Base-by-base conservation (phyloP, 1,140 invertebrate species). In the Magallana ariakensis region DNA sequence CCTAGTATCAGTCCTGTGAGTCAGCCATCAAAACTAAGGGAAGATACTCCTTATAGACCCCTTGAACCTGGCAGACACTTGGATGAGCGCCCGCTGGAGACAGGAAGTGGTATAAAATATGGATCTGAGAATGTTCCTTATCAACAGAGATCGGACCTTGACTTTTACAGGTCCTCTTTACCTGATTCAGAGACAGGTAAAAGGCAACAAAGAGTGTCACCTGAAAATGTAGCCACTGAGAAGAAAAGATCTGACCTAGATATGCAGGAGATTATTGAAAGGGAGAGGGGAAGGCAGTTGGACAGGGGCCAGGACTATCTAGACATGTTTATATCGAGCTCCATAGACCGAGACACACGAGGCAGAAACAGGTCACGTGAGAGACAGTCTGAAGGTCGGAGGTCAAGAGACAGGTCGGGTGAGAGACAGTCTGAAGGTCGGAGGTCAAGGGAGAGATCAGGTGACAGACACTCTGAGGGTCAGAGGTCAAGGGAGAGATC, bases 241-340 rank as follows among this genome's bases (percentile, higher is more conserved):
- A 19, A 13, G 66, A 8, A 33, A 75, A 33, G 66, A 26, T 13
- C 19, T 13, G 33, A 26, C 7, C 11, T 22, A 3, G 80, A 82
- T 13, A 82, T 11, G 15, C 54, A 54, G 6, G 80, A 54, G 5
- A 54, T 54, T 13, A 54, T 82, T 46, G 56, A 60, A 26, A 54
- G 57, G 16, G 86, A 87, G 26, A 16, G 15, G 19, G 83, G 83
- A 3, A 58, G 86, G 58, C 82, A 62, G 5, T 46, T 87, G 53
- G 86, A 87, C 26, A 87, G 56, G 53, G 86, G 86, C 9, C 54
- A 82, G 46, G 86, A 87, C 54, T 87, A 70, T 84, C 53, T 80
- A 33, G 66, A 86, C 22, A 53, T 66, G 33, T 80, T 81, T 70
- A 87, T 53, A 13, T 22, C 15, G n/a, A 54, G 6, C 56, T 57